phyloP scores from a whole-genome alignment of 2,113 vertebrate species.

The Ahaetulla prasina region DNA sequence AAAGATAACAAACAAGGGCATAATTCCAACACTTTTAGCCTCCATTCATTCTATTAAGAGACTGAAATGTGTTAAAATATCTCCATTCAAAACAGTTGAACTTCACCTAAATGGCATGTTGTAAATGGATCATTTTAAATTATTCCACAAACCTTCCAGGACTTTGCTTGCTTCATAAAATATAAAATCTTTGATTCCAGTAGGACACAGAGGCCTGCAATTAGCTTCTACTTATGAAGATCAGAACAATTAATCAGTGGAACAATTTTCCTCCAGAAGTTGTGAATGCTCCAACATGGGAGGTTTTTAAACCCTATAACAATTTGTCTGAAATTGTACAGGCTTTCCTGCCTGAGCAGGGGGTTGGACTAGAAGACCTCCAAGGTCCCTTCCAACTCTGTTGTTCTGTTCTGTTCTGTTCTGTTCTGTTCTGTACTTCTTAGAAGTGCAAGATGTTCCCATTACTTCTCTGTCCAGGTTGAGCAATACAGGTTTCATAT shows the following conservation, averaged over 20 bases:
- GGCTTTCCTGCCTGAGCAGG: no score
- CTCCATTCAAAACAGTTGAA: background rate
- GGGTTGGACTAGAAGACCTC: no score
- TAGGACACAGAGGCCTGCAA: background rate
- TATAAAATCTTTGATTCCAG: background rate
- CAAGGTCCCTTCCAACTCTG: no score
- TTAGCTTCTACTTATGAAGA: background rate
- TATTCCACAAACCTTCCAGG: constrained; percentile 4
- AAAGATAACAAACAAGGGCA: background rate
- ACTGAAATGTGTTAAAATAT: background rate
- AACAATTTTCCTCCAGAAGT: no score
- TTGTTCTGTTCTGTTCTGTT: no score
- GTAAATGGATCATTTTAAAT: no score
- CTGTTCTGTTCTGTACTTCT: background rate
- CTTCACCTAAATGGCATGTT: background rate
- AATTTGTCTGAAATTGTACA: no score
- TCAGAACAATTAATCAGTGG: background rate
- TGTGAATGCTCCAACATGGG: no score
- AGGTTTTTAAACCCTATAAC: no score
- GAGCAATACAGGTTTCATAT: background rate
- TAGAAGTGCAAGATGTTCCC: background rate
- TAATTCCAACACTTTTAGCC: background rate
- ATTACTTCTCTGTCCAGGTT: constrained; percentile 15
- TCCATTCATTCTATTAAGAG: background rate
- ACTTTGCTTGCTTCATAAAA: background rate